A percentile compares a stretch with the other conserved stretches of the same genome.
Conservation (phyloP, 1,140 invertebrate species). For the Caenorhabditis brenneri region DNA sequence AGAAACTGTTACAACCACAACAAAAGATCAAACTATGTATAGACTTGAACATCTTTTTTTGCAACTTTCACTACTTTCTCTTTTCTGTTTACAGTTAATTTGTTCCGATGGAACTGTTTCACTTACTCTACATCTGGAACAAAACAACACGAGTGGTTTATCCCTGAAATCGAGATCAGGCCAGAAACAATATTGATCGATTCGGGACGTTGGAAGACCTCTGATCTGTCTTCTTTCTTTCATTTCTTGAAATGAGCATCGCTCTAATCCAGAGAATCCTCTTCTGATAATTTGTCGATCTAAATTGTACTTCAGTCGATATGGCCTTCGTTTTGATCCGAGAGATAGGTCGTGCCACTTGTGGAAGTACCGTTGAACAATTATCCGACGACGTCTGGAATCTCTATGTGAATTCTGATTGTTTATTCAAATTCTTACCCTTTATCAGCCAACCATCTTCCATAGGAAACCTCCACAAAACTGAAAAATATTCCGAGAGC, state of each 20-base stretch:
- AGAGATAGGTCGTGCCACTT: conserved; percentile 51
- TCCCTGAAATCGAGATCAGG: conserved; percentile 62
- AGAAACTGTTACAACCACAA: background rate
- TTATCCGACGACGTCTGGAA: conserved; percentile 44
- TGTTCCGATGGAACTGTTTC: background rate
- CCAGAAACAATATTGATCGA: conserved; percentile 41
- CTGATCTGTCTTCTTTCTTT: background rate
- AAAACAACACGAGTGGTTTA: conserved; percentile 60
- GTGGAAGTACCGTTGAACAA: conserved; percentile 56
- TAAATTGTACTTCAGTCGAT: conserved; percentile 28
- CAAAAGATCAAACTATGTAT: background rate
- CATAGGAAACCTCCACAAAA: conserved; percentile 62
- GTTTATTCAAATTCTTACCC: conserved; percentile 25
- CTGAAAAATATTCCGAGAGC: conserved; percentile 62
- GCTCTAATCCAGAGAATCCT: conserved; percentile 49
- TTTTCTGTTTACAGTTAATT: background rate
- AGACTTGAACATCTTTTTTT: background rate
- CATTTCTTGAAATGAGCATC: conserved; percentile 13
- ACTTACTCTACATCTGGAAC: conserved; percentile 63
- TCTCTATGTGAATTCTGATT: too few relatives aligned
- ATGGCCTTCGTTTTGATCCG: background rate
- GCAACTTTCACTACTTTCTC: background rate
- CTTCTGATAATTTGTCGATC: conserved; percentile 19
- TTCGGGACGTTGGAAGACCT: background rate
- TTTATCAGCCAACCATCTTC: conserved; percentile 54